Evolutionary conservation across 2,888 invertebrate genomes (phyloP), one percentile per base, ranked within the genome.

Genomic region (Oxystoma pomonae): DNA sequence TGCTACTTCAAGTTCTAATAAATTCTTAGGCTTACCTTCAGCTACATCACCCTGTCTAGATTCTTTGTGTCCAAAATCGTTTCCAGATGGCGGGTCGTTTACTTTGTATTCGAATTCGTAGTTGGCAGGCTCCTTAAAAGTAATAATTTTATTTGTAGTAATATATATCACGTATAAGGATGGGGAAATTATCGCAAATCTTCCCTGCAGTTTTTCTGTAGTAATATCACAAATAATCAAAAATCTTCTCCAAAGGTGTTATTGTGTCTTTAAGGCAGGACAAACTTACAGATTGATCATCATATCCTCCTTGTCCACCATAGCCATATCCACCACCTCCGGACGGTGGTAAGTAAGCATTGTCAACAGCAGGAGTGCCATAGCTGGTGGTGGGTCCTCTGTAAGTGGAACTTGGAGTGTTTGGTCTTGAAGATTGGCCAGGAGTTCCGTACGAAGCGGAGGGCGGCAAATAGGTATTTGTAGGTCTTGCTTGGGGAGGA

Each of bases 81-180:
- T 88, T 0, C 89, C 89, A 0, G 86, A 87, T 62, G 83, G 78
- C 1, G 82, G 81, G 71, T 88, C 87, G 71, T 85, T 84, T 0
- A 89, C 89, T 52, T 83, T 81, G 76, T 89, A 89, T 18, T 87
- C 85, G 76, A 89, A 89, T 1, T 87, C 85, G 80, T 89, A 89
- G 76, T 87, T 80, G 59, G 80, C 80, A 22, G 80, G 80, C 72
- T 78, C 79, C 80, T 35, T 35, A 64, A 64, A 20, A 62, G 20
- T 53, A 52, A 58, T 53, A 9, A 16, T 17, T 53, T 35, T 35
- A 35, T 12, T n/a, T n/a, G n/a, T n/a, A n/a, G n/a, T n/a, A n/a
- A n/a, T n/a, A n/a, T n/a, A n/a, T n/a, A n/a, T n/a, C n/a, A n/a
- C n/a, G n/a, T n/a, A n/a, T n/a, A n/a, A n/a, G n/a, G n/a, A n/a